Percentiles rank a stretch among this genome's conserved stretches.
phyloP scores from a whole-genome alignment of 2,888 invertebrate genomes.

The Drosophila lacicola region DNA sequence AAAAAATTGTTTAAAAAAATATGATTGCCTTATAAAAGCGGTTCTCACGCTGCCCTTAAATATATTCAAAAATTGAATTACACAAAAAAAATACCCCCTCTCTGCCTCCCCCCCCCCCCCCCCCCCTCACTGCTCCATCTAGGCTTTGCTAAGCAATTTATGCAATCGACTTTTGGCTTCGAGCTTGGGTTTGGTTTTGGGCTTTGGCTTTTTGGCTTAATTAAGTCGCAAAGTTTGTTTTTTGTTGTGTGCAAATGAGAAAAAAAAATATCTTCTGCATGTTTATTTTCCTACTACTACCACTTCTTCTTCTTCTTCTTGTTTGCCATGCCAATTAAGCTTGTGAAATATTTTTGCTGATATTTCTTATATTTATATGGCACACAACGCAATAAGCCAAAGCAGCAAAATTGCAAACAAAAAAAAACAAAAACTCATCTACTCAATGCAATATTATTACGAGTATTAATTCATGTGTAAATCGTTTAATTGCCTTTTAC shows the following conservation, averaged over 20 bases:
- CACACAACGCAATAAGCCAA: slow-evolving; percentile 13
- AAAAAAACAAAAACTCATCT: slow-evolving; percentile 2
- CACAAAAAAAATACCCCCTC: slow-evolving; percentile 35
- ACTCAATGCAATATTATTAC: slow-evolving; percentile 20
- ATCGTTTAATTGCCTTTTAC: slow-evolving; percentile 39
- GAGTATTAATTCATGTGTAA: slow-evolving; percentile 18
- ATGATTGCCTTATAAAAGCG: slow-evolving; percentile 37
- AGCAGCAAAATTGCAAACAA: neutral
- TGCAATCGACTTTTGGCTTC: slow-evolving; percentile 57
- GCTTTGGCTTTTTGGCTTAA: slow-evolving; percentile 34
- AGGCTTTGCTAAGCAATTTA: slow-evolving; percentile 55
- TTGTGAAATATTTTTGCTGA: slow-evolving; percentile 63
- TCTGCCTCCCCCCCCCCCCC: neutral
- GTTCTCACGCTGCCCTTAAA: slow-evolving; percentile 70
- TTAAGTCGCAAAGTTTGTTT: slow-evolving; percentile 41
- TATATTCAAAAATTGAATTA: slow-evolving; percentile 72
- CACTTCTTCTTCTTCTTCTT: slow-evolving; percentile 14
- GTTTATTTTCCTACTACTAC: slow-evolving; percentile 3
- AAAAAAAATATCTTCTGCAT: slow-evolving; percentile 40
- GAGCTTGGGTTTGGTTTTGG: slow-evolving; percentile 13
- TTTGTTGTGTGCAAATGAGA: slow-evolving; percentile 61
- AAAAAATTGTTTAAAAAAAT: neutral
- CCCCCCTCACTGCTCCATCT: neutral
- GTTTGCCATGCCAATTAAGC: slow-evolving; percentile 69
- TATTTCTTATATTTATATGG: slow-evolving; percentile 28